phyloP scores from a whole-genome alignment of 2,888 invertebrate genomes.

The Lymantria monacha region DNA sequence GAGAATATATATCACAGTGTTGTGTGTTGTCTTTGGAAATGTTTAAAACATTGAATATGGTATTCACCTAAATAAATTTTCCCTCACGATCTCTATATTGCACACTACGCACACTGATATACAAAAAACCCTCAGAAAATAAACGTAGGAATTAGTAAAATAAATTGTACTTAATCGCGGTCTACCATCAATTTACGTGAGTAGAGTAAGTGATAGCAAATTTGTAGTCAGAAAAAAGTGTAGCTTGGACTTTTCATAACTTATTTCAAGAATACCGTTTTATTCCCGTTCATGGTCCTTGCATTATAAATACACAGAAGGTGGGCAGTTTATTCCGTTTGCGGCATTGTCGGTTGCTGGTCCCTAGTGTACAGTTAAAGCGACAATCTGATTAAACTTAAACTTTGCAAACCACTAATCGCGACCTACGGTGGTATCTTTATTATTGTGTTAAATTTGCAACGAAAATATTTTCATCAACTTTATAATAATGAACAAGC shows the following conservation, averaged over 20 bases:
- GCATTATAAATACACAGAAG: conserved; percentile 24
- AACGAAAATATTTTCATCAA: background rate
- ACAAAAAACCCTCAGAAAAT: background rate
- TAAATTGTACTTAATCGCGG: conserved; percentile 5
- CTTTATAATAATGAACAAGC: too few relatives aligned
- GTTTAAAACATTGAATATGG: too few relatives aligned
- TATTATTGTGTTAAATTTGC: conserved; percentile 18
- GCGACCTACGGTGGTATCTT: conserved; percentile 36
- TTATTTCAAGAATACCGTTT: conserved; percentile 15
- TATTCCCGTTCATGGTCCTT: conserved; percentile 17
- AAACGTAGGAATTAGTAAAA: conserved; percentile 11
- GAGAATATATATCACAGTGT: too few relatives aligned
- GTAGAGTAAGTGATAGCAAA: conserved; percentile 17
- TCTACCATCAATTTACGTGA: conserved; percentile 10
- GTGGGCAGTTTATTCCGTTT: conserved; percentile 27
- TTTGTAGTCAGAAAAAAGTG: conserved; percentile 10
- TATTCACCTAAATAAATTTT: too few relatives aligned
- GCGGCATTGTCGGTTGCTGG: conserved; percentile 26
- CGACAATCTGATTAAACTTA: conserved; percentile 64
- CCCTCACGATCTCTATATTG: too few relatives aligned
- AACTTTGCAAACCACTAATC: conserved; percentile 58
- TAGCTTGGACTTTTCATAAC: background rate
- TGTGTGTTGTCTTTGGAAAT: too few relatives aligned
- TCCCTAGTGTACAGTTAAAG: conserved; percentile 58
- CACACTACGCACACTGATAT: too few relatives aligned